A percentile compares a stretch with the other conserved stretches of the same genome.
phyloP scores from a whole-genome alignment of 1,140 invertebrate species.

The Diachasma alloeum region DNA sequence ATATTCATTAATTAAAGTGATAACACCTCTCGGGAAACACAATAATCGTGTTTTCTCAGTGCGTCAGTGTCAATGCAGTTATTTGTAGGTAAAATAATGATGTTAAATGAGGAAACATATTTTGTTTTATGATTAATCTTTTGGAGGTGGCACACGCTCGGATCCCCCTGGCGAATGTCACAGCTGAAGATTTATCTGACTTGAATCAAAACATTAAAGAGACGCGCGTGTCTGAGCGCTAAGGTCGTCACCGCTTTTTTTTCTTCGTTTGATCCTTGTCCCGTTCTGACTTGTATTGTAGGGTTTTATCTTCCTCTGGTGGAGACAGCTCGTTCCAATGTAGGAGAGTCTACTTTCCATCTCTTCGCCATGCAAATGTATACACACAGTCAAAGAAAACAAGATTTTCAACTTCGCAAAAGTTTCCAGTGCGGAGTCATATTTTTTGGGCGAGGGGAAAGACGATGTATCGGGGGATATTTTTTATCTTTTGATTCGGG shows the following conservation, averaged over 20 bases:
- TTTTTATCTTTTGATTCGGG: background rate
- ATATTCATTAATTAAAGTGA: background rate
- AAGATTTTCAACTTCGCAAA: conserved; percentile 1
- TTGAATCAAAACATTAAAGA: no score
- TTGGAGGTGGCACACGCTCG: no score
- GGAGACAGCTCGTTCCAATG: background rate
- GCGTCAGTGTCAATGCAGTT: no score
- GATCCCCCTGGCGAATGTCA: no score
- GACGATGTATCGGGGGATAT: background rate
- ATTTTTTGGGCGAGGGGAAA: background rate
- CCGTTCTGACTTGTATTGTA: background rate
- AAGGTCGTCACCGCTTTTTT: background rate
- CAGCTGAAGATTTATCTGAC: no score
- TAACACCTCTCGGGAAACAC: background rate
- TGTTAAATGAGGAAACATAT: no score
- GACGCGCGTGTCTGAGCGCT: background rate
- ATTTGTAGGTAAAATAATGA: no score
- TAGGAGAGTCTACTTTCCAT: background rate
- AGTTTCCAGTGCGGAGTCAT: background rate
- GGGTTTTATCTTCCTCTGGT: background rate
- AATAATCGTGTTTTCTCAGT: background rate
- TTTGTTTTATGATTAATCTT: no score
- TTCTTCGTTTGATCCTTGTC: background rate
- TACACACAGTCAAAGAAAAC: background rate
- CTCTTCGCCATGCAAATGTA: background rate